These are phyloP conservation scores for Meganola albula DNA, from an alignment of 2,888 invertebrate species.

Conservation along the genomic window DNA sequence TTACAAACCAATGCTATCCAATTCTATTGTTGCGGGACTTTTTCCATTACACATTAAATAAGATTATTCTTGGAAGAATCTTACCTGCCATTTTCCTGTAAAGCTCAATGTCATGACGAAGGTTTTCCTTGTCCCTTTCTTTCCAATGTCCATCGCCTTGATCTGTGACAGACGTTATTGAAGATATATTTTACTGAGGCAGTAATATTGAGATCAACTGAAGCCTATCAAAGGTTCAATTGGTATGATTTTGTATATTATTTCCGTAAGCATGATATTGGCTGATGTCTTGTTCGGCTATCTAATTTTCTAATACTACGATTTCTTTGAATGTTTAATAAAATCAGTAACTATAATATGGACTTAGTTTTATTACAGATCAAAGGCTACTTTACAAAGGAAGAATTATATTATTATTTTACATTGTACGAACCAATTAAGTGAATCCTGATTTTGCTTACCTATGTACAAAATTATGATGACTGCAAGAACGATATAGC, in stretches of 20 bases:
- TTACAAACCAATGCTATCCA: background rate
- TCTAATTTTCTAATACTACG: too few relatives aligned
- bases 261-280: conserved; percentile 29
- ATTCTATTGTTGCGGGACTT: background rate
- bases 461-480: too few relatives aligned
- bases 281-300: conserved; percentile 34
- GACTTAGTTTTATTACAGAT: too few relatives aligned
- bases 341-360: too few relatives aligned
- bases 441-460: too few relatives aligned
- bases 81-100: conserved; percentile 59
- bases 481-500: too few relatives aligned
- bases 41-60: background rate
- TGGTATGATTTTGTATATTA: conserved; percentile 36
- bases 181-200: conserved; percentile 29
- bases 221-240: conserved; percentile 28
- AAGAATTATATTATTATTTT: too few relatives aligned
- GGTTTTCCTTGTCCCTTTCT: conserved; percentile 48
- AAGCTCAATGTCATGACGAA: conserved; percentile 49
- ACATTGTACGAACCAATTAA: too few relatives aligned
- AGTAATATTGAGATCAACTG: conserved; percentile 31
- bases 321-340: too few relatives aligned
- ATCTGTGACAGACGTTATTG: conserved; percentile 48
- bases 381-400: too few relatives aligned
- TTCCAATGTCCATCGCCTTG: conserved; percentile 65
- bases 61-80: conserved; percentile 8